A percentile compares a stretch with the other conserved stretches of the same genome.
Conservation (phyloP, 2,888 invertebrate species). For the Lepidochrysops patricia region DNA sequence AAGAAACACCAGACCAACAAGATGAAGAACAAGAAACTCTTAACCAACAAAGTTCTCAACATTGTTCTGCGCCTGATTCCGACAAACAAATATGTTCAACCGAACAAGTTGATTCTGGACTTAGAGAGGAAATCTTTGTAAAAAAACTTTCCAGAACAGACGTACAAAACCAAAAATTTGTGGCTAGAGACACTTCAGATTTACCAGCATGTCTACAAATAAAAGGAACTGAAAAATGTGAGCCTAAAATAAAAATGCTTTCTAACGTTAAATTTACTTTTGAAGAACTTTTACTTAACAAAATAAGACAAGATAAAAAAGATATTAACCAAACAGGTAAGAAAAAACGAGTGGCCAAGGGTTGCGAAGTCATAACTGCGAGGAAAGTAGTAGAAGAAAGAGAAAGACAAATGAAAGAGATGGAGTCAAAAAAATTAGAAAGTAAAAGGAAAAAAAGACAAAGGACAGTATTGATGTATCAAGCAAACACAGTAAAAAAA, state of each 20-base stretch:
- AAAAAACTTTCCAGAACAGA: too few species aligned
- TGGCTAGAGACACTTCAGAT: too few species aligned
- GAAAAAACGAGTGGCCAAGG: slow-evolving; percentile 15
- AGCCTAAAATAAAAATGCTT: neutral
- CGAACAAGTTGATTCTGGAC: too few species aligned
- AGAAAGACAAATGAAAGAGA: neutral
- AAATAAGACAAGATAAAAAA: slow-evolving; percentile 17
- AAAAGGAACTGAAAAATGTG: neutral
- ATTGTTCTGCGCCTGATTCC: too few species aligned
- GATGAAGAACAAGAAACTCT: too few species aligned
- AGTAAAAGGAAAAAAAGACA: neutral
- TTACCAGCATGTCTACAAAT: neutral
- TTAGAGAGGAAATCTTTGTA: too few species aligned
- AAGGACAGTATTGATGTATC: neutral
- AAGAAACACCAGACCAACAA: too few species aligned
- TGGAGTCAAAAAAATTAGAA: neutral
- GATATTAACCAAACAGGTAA: slow-evolving; percentile 12
- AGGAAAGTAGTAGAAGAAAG: neutral
- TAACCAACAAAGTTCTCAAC: too few species aligned
- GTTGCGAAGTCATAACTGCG: slow-evolving; percentile 18
- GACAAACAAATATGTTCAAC: too few species aligned
- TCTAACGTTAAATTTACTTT: slow-evolving; percentile 2
- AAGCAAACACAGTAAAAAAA: neutral
- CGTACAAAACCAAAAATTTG: too few species aligned
- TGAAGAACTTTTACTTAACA: slow-evolving; percentile 17